Evolutionary conservation across 2,113 vertebrate species (phyloP), one percentile per base, ranked within the genome.

Genomic region (Tympanuchus pallidicinctus): DNA sequence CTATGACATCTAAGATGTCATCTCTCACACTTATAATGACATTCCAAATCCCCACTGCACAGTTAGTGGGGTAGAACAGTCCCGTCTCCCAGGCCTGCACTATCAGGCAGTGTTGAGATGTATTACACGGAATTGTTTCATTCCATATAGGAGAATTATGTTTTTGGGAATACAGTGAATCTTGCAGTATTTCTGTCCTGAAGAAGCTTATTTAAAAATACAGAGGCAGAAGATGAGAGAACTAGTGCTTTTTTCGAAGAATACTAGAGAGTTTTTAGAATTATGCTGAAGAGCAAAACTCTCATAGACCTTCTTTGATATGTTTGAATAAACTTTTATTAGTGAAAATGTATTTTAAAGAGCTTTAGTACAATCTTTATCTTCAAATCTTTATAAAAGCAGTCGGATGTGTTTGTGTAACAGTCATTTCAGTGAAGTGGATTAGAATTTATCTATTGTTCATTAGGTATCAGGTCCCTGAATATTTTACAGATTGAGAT

Each of bases 71-170:
- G 47, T 56, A 9, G 61, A 54, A 1, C 11, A 40, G 50, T 10
- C 22, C 27, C 13, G 4, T 38, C n/a, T 19, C 73, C 25, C 24
- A 30, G 54, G 11, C 25, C 16, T 7, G 1, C 18, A 4, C 45
- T 40, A 59, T 22, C 34, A 48, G 34, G 57, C 9, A 15, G 42
- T 13, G 27, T 24, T 50, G 59, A 34, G 27, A 21, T 48, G 52
- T 38, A 30, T 11, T 27, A 4, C 8, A 10, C 0, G 3, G 42
- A 47, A 57, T 0, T 72, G 42, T 47, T 48, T 21, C 34, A 15
- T 34, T 27, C 38, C 27, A 0, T 24, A 52, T 17, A 0, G 1
- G 22, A 81, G 32, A 15, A 47, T 11, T n/a, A 43, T 22, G 2
- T 6, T 25, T 78, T 19, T 56, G 42, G 28, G 28, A 13, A 19